Percentiles rank a stretch among this genome's conserved stretches.
Conservation (phyloP, 2,113 vertebrate species). For the Conger conger region DNA sequence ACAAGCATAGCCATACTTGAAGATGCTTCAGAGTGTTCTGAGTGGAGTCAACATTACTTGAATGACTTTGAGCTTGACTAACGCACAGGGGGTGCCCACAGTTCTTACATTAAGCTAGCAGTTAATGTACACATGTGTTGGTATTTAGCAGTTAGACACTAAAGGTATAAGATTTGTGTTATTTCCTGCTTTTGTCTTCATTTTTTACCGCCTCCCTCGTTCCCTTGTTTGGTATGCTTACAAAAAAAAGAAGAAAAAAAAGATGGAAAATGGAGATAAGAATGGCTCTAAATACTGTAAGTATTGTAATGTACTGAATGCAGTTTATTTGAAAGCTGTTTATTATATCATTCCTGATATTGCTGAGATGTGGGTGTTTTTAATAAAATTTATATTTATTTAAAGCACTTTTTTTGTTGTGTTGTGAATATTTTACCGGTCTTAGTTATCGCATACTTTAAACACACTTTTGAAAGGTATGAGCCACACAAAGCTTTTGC, state of each 20-base stretch:
- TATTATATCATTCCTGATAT: conserved; percentile 99
- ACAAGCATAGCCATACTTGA: conserved; percentile 94
- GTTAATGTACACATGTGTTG: conserved; percentile 75
- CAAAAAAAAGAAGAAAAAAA: conserved; percentile 63
- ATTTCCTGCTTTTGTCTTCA: conserved; percentile 73
- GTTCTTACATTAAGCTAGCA: conserved; percentile 83
- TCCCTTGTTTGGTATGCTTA: conserved; percentile 82
- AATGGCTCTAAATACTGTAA: conserved; percentile 97
- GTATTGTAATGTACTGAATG: conserved; percentile 99
- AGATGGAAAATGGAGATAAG: conserved; percentile 68
- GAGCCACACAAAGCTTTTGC: too few species aligned
- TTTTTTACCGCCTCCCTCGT: conserved; percentile 73
- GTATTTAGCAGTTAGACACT: conserved; percentile 90
- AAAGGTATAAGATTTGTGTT: conserved; percentile 79
- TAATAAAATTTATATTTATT: conserved; percentile 99
- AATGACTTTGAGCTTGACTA: conserved; percentile 87
- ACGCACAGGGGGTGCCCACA: conserved; percentile 69
- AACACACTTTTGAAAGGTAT: too few species aligned
- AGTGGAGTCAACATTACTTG: conserved; percentile 94
- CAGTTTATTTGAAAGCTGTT: conserved; percentile 99
- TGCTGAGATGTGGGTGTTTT: conserved; percentile 98
- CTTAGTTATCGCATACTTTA: not conserved
- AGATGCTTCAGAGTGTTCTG: conserved; percentile 78
- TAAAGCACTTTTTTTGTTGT: conserved; percentile 76
- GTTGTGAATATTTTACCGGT: not conserved